Evolutionary conservation across 2,888 invertebrate genomes (phyloP).

Genomic region (Lymantria dispar): DNA sequence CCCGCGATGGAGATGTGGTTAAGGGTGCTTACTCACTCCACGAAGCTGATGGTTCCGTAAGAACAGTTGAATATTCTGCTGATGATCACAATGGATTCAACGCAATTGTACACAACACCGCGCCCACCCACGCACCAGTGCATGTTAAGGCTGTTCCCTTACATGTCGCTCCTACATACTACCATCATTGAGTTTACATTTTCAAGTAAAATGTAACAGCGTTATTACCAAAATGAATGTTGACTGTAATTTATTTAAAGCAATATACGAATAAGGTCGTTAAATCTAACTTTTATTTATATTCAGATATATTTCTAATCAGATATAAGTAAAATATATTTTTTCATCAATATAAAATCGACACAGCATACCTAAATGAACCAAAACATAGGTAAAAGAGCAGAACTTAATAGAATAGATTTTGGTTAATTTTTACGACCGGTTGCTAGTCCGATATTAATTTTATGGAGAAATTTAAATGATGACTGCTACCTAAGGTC

Average conservation of each 20-base stretch:
- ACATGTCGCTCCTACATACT: constrained; percentile 13
- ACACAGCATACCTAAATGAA: no score
- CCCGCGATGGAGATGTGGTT: constrained; percentile 78
- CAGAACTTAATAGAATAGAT: no score
- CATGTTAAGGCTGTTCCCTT: constrained; percentile 31
- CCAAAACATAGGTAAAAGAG: no score
- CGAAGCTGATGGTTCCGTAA: constrained; percentile 80
- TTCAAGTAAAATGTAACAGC: no score
- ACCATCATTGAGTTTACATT: constrained; percentile 5
- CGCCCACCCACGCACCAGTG: constrained; percentile 48
- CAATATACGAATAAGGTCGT: constrained; percentile 16
- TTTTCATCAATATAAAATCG: background rate
- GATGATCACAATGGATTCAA: constrained; percentile 78
- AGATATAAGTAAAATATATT: no score
- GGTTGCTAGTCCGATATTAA: no score
- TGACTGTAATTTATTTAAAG: constrained; percentile 15
- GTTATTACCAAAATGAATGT: background rate
- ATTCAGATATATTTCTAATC: no score
- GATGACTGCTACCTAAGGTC: no score
- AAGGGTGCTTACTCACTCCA: constrained; percentile 79
- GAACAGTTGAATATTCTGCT: constrained; percentile 80
- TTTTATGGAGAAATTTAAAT: no score
- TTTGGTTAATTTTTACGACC: no score
- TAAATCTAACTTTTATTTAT: background rate
- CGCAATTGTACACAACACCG: constrained; percentile 62